These are phyloP conservation scores for Solea solea DNA, from an alignment of 2,113 vertebrate species.

Conservation along the genomic window DNA sequence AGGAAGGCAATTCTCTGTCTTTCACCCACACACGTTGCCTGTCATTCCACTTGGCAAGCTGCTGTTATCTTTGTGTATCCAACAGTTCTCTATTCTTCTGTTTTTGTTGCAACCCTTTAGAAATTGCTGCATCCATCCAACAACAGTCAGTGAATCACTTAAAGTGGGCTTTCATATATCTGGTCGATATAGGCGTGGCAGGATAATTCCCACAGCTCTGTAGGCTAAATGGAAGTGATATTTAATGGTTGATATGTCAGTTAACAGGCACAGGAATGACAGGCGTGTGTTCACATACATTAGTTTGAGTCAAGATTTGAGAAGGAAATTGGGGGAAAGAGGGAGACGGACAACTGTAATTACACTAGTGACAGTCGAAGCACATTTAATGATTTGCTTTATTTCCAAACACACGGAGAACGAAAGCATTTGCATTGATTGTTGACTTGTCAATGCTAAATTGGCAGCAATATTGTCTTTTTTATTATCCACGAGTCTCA, in stretches of 20 bases:
- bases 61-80: too few relatives aligned
- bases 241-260: conserved; percentile 19
- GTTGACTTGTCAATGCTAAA: conserved; percentile 3
- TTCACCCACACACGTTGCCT: too few relatives aligned
- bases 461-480: background rate
- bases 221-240: conserved; percentile 29
- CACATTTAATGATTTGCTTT: conserved; percentile 33
- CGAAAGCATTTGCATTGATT: conserved; percentile 2
- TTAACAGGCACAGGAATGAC: background rate
- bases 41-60: too few relatives aligned
- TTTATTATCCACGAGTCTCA: background rate
- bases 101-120: background rate
- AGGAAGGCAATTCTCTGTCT: too few relatives aligned
- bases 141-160: conserved; percentile 14
- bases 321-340: background rate
- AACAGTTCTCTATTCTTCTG: too few relatives aligned
- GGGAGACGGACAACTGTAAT: conserved; percentile 23
- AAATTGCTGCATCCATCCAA: conserved; percentile 9
- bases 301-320: conserved; percentile 13
- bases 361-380: conserved; percentile 3
- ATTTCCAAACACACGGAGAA: background rate
- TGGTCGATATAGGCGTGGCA: conserved; percentile 21
- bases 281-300: conserved; percentile 19
- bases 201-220: conserved; percentile 26
- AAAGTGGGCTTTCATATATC: conserved; percentile 24